phyloP scores from a whole-genome alignment of 2,888 invertebrate genomes.

The Rotaria macrura region DNA sequence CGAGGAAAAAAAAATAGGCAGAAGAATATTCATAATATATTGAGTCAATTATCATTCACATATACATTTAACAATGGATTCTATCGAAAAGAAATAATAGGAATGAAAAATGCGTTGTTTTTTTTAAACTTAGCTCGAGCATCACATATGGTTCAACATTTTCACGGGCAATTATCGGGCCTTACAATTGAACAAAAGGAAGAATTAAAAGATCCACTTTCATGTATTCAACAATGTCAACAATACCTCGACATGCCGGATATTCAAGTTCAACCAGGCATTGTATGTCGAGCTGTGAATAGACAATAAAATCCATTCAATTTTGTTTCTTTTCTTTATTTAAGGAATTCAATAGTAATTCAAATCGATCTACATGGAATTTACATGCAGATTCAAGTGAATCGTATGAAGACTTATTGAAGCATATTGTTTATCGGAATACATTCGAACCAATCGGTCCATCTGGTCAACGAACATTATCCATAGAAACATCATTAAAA shows the following conservation, averaged over 20 bases:
- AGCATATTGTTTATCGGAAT: constrained; percentile 20
- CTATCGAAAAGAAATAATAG: no score
- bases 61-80: no score
- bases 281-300: neutral
- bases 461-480: neutral
- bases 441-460: neutral
- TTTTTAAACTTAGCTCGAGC: neutral
- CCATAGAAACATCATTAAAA: neutral
- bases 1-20: neutral
- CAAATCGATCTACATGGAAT: neutral
- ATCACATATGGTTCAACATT: neutral
- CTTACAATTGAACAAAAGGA: constrained; percentile 8
- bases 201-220: neutral
- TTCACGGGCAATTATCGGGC: neutral
- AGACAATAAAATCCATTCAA: no score
- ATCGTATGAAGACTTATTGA: neutral
- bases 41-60: neutral
- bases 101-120: no score
- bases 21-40: neutral
- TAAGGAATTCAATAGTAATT: neutral
- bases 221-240: neutral
- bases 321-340: neutral
- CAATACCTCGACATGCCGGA: neutral
- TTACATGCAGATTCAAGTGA: neutral
- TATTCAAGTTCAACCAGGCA: neutral